A percentile compares a stretch with the other conserved stretches of the same genome.
phyloP scores from a whole-genome alignment of 2,888 invertebrate genomes.

The Pheosia gnoma region DNA sequence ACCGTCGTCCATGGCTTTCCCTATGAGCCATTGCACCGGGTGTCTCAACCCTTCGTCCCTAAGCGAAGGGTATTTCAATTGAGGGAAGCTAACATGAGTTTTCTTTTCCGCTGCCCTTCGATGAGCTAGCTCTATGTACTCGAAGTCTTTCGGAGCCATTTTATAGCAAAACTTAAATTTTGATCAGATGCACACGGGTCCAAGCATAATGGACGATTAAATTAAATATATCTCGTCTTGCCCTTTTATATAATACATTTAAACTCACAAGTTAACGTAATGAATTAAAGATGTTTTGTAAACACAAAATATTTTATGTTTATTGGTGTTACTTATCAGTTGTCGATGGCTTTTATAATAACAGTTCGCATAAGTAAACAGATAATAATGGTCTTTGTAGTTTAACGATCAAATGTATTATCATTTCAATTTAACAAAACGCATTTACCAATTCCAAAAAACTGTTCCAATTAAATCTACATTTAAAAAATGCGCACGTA shows the following conservation, averaged over 20 bases:
- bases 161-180: conserved; percentile 6
- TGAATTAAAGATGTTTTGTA: not conserved
- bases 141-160: conserved; percentile 56
- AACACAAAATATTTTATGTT: not conserved
- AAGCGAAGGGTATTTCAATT: conserved; percentile 78
- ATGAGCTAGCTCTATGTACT: conserved; percentile 59
- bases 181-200: conserved; percentile 5
- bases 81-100: conserved; percentile 79
- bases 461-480: too few relatives aligned
- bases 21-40: conserved; percentile 84
- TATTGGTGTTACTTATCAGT: too few relatives aligned
- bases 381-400: too few relatives aligned
- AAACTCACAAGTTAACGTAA: not conserved
- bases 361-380: too few relatives aligned
- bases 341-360: too few relatives aligned
- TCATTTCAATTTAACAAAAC: too few relatives aligned
- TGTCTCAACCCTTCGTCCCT: conserved; percentile 75
- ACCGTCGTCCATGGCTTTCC: conserved; percentile 87
- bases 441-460: too few relatives aligned
- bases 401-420: too few relatives aligned
- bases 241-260: not conserved
- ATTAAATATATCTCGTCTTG: not conserved
- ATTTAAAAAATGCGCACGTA: too few relatives aligned
- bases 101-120: conserved; percentile 62
- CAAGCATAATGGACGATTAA: conserved; percentile 10